A percentile compares a stretch with the other conserved stretches of the same genome.
Evolutionary conservation across 2,113 vertebrate species (phyloP).

Genomic region (Mixornis gularis): DNA sequence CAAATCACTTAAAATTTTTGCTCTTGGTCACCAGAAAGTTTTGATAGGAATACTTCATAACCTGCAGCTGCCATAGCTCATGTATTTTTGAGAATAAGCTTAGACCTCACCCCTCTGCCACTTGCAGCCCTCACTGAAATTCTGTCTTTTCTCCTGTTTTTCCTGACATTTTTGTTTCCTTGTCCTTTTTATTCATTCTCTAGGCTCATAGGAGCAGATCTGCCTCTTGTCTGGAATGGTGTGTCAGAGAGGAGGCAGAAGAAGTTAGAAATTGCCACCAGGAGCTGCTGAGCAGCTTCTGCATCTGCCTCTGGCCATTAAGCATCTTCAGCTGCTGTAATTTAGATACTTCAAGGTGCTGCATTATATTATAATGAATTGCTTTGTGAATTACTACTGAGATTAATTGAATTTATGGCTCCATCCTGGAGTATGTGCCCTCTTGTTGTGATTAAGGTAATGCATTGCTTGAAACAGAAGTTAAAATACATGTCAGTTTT

Average conservation of each 20-base stretch:
- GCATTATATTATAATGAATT: not conserved
- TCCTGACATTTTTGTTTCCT: not conserved
- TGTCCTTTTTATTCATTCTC: not conserved
- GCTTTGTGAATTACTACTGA: not conserved
- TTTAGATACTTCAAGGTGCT: not conserved
- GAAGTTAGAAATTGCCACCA: not conserved
- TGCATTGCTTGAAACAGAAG: conserved; percentile 18
- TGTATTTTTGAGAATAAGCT: not conserved
- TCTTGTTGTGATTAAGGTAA: conserved; percentile 29
- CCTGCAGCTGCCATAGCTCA: not conserved
- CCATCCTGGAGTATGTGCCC: not conserved
- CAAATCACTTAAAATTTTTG: not conserved
- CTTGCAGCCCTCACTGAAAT: not conserved
- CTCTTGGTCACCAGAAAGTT: not conserved
- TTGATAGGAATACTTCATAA: not conserved
- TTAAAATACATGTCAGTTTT: conserved; percentile 27
- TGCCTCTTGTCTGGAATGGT: not conserved
- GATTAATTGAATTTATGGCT: conserved; percentile 28
- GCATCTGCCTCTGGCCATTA: not conserved
- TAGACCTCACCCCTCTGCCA: not conserved
- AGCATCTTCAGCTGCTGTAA: not conserved
- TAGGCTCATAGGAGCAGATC: not conserved
- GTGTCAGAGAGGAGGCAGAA: not conserved
- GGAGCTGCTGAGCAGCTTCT: not conserved
- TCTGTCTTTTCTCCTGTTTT: not conserved